A percentile compares a stretch with the other conserved stretches of the same genome.
Conservation (phyloP, 2,113 vertebrate species). For the Collichthys lucidus region DNA sequence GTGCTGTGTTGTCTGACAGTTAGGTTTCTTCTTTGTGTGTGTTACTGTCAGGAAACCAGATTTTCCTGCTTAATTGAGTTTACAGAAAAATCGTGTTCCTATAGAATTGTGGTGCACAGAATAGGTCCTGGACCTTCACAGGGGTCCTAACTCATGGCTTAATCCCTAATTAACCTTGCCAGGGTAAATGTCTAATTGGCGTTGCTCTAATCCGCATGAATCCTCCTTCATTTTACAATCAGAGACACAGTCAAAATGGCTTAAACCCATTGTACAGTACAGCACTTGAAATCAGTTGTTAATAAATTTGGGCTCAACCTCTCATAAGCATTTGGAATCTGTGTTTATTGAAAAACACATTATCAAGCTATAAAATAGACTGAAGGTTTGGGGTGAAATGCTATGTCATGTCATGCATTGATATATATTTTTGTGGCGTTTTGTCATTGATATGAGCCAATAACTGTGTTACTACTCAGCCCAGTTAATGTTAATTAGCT, state of each 20-base stretch:
- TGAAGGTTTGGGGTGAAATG: background rate
- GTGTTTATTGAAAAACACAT: background rate
- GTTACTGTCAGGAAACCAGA: constrained; percentile 9
- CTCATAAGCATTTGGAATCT: background rate
- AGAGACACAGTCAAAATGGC: constrained; percentile 31
- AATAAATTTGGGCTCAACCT: constrained; percentile 4
- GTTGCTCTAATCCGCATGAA: constrained; percentile 50
- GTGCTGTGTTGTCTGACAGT: background rate
- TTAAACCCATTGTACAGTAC: constrained; percentile 12
- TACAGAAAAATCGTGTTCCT: constrained; percentile 1
- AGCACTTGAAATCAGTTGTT: background rate
- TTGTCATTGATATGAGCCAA: constrained; percentile 7
- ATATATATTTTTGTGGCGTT: background rate
- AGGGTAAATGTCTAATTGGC: constrained; percentile 62
- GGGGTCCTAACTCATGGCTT: constrained; percentile 53
- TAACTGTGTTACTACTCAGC: constrained; percentile 19
- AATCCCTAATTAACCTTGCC: constrained; percentile 71
- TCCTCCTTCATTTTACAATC: constrained; percentile 42
- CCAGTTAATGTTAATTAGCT: constrained; percentile 33
- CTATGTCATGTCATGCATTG: background rate
- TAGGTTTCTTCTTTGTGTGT: background rate
- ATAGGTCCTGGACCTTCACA: constrained; percentile 35
- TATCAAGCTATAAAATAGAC: background rate
- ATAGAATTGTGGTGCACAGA: constrained; percentile 22
- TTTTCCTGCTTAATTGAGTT: constrained; percentile 20